A percentile compares a stretch with the other conserved stretches of the same genome.
These are phyloP conservation scores for Stigmatopora nigra DNA, from an alignment of 2,113 vertebrate genomes.

Conservation along the genomic window DNA sequence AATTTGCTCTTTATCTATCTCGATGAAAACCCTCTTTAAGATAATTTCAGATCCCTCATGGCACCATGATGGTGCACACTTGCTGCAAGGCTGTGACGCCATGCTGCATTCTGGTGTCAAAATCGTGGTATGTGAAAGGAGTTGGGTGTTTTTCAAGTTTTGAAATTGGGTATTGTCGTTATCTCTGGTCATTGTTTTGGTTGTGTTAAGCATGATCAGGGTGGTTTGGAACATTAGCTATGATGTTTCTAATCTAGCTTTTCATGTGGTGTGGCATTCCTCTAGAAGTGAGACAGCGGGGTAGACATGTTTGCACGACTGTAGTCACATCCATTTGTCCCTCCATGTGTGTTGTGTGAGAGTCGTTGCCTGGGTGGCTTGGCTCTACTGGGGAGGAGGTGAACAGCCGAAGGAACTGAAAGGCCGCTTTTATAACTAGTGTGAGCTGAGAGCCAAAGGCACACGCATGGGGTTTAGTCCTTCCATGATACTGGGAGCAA, in stretches of 20 bases:
- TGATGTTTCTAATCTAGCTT: not conserved
- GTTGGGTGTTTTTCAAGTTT: not conserved
- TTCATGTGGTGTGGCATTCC: not conserved
- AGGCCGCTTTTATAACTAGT: conserved; percentile 59
- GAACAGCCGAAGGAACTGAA: conserved; percentile 54
- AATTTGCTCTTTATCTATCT: too few relatives aligned
- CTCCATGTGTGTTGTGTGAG: conserved; percentile 15
- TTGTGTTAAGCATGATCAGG: not conserved
- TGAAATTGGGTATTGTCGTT: not conserved
- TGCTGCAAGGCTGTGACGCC: not conserved
- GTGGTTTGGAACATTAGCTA: not conserved
- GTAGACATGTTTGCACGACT: conserved; percentile 14
- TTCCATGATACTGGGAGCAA: conserved; percentile 48
- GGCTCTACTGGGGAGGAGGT: conserved; percentile 43
- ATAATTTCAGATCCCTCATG: not conserved
- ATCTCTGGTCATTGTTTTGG: too few relatives aligned
- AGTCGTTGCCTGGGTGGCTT: conserved; percentile 40
- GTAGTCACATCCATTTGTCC: conserved; percentile 18
- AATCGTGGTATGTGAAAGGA: not conserved
- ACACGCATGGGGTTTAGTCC: conserved; percentile 61
- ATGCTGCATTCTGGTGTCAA: not conserved
- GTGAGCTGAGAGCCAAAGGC: conserved; percentile 46
- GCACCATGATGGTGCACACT: not conserved
- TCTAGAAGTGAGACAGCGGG: not conserved
- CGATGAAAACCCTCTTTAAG: too few relatives aligned